Conservation (phyloP, 2,797 vertebrate species). For the Moxostoma hubbsi region DNA sequence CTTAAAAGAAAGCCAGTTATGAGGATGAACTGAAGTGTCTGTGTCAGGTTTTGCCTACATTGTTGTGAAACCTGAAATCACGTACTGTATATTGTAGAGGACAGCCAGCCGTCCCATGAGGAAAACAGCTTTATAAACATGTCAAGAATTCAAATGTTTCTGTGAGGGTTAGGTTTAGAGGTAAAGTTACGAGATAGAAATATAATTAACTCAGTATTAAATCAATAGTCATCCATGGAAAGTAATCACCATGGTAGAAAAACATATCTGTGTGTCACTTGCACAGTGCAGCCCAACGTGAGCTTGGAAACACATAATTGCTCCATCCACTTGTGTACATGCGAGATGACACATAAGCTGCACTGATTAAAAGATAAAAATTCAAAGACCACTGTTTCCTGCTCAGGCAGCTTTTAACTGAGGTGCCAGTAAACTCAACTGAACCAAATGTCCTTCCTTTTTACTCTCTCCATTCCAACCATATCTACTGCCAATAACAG, state of each 20-base stretch:
- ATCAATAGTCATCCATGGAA: not conserved
- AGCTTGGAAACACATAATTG: slow-evolving; percentile 52
- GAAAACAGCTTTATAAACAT: too few relatives aligned
- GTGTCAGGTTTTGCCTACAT: slow-evolving; percentile 20
- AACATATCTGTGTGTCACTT: not conserved
- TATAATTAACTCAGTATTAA: not conserved
- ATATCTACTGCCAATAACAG: slow-evolving; percentile 53
- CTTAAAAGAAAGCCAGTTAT: slow-evolving; percentile 22
- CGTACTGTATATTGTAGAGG: too few relatives aligned
- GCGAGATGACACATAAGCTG: slow-evolving; percentile 49
- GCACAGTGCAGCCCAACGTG: slow-evolving; percentile 17
- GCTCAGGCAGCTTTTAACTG: slow-evolving; percentile 53
- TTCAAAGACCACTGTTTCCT: slow-evolving; percentile 51
- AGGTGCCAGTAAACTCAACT: slow-evolving; percentile 57
- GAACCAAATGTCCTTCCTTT: slow-evolving; percentile 60
- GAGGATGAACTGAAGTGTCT: slow-evolving; percentile 4
- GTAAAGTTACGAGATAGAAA: not conserved
- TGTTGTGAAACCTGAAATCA: not conserved
- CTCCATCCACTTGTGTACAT: slow-evolving; percentile 56
- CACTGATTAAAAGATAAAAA: slow-evolving; percentile 66
- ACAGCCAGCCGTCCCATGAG: too few relatives aligned
- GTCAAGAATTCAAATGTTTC: too few relatives aligned
- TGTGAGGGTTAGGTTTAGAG: not conserved
- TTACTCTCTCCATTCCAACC: slow-evolving; percentile 49
- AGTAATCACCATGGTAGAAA: not conserved